Evolutionary conservation across 1,140 invertebrate genomes (phyloP).

Genomic region (Orchestia grillus): DNA sequence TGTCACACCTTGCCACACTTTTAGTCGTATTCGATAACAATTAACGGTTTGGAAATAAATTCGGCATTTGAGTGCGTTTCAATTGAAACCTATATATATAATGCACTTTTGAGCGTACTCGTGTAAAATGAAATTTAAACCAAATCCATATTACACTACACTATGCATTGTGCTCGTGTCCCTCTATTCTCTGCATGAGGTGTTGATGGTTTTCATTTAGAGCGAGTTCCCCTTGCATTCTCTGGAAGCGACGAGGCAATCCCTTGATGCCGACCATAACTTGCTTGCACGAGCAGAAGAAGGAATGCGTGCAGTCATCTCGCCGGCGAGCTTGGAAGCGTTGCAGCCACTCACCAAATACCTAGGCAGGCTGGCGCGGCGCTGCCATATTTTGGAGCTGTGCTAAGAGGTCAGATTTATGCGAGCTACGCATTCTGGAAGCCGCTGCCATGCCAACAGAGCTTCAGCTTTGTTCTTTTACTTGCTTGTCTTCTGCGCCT

Average conservation of each 20-base stretch:
- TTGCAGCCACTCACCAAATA: slow-evolving; percentile 9
- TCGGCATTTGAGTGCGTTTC: too few species aligned
- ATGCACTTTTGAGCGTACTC: too few species aligned
- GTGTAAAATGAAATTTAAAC: too few species aligned
- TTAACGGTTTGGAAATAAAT: too few species aligned
- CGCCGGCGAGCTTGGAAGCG: neutral
- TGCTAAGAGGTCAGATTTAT: slow-evolving; percentile 14
- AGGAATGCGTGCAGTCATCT: neutral
- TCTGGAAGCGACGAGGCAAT: neutral
- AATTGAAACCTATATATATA: too few species aligned
- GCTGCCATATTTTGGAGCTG: neutral
- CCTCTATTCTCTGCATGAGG: too few species aligned
- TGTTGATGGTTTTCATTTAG: too few species aligned
- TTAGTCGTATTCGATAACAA: too few species aligned
- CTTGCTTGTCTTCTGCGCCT: neutral
- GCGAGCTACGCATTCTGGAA: slow-evolving; percentile 8
- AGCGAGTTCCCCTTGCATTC: too few species aligned
- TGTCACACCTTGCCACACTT: too few species aligned
- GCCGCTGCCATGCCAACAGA: neutral
- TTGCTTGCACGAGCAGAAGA: neutral
- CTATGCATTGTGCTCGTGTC: too few species aligned
- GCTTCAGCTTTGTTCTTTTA: neutral
- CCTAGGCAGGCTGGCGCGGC: neutral
- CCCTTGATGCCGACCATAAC: neutral
- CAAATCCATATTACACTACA: too few species aligned